phyloP scores from a whole-genome alignment of 2,113 vertebrate genomes.

The Xiphias gladius region DNA sequence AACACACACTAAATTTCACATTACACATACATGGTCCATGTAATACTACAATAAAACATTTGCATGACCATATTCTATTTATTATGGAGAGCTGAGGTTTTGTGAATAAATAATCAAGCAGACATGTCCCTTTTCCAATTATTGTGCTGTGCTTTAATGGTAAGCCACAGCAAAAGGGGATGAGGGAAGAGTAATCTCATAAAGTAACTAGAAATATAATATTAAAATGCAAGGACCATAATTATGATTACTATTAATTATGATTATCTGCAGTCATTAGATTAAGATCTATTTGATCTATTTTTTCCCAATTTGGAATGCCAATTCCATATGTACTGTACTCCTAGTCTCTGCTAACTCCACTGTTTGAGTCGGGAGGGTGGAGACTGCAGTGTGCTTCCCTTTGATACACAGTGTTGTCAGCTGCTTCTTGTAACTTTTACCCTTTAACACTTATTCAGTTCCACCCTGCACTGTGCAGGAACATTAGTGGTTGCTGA shows the following conservation, averaged over 20 bases:
- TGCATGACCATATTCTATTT: slow-evolving; percentile 72
- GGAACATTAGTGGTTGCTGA: not conserved
- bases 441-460: not conserved
- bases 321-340: not conserved
- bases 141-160: slow-evolving; percentile 71
- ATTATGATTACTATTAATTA: slow-evolving; percentile 72
- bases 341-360: not conserved
- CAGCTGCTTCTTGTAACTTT: not conserved
- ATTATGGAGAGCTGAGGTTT: slow-evolving; percentile 63
- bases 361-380: not conserved
- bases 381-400: not conserved
- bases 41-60: slow-evolving; percentile 67
- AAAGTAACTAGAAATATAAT: slow-evolving; percentile 71
- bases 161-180: slow-evolving; percentile 51
- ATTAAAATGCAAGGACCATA: slow-evolving; percentile 65
- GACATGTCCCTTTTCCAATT: slow-evolving; percentile 72
- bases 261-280: slow-evolving; percentile 64
- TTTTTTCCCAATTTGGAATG: slow-evolving; percentile 10
- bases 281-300: slow-evolving; percentile 34
- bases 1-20: slow-evolving; percentile 61
- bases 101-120: slow-evolving; percentile 74
- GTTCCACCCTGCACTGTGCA: not conserved
- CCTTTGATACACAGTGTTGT: too few species aligned
- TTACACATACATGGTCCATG: slow-evolving; percentile 62
- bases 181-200: slow-evolving; percentile 61